Conservation (phyloP, 2,888 invertebrate genomes). For the Oxyscelio sp. region DNA sequence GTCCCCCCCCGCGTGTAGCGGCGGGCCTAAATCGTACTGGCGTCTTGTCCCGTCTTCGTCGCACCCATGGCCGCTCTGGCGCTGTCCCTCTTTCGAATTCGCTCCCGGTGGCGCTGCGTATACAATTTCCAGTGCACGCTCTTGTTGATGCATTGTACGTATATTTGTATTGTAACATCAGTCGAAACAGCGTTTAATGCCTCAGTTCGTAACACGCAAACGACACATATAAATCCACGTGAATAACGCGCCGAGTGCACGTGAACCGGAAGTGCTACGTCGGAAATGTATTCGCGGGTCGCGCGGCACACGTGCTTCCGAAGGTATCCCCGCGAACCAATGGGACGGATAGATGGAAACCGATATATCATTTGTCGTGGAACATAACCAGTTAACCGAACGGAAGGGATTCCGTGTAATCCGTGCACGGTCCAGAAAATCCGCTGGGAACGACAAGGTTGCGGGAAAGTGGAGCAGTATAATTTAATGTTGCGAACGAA, state of each 20-base stretch:
- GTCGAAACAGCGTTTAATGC: slow-evolving; percentile 74
- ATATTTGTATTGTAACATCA: slow-evolving; percentile 63
- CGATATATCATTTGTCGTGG: slow-evolving; percentile 76
- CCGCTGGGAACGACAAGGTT: too few relatives aligned
- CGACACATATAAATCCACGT: slow-evolving; percentile 73
- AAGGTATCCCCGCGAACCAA: slow-evolving; percentile 67
- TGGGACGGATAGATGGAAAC: slow-evolving; percentile 76
- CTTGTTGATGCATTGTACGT: slow-evolving; percentile 65
- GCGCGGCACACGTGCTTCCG: slow-evolving; percentile 71
- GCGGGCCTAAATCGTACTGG: slow-evolving; percentile 56
- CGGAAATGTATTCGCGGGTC: slow-evolving; percentile 75
- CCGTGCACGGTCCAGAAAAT: not conserved
- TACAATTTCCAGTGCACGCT: slow-evolving; percentile 60
- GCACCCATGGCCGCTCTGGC: not conserved
- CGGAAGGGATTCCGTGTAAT: not conserved
- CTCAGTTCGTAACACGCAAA: slow-evolving; percentile 69
- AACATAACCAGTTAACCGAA: slow-evolving; percentile 72
- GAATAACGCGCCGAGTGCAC: slow-evolving; percentile 68
- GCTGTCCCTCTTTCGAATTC: not conserved
- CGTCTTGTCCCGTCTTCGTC: slow-evolving; percentile 50
- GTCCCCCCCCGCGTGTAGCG: slow-evolving; percentile 55
- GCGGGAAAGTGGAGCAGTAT: too few relatives aligned
- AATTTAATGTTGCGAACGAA: too few relatives aligned
- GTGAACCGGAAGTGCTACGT: slow-evolving; percentile 74
- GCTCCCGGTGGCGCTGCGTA: slow-evolving; percentile 30